phyloP scores from a whole-genome alignment of 2,797 vertebrate genomes.

The Siniperca undulata region DNA sequence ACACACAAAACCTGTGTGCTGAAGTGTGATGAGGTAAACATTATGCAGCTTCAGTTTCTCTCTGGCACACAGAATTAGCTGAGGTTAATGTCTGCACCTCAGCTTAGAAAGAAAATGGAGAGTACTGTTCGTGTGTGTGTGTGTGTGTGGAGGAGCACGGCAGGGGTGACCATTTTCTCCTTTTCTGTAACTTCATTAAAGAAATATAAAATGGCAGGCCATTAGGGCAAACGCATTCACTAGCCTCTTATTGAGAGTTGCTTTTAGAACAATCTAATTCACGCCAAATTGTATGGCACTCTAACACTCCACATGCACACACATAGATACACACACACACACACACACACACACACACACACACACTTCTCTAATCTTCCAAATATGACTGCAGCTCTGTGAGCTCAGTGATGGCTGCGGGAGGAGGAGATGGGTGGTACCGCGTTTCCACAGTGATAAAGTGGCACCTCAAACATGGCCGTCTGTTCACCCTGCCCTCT shows the following conservation, averaged over 20 bases:
- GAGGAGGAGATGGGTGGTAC: constrained; percentile 71
- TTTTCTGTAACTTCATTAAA: constrained; percentile 85
- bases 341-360: constrained; percentile 36
- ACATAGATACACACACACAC: constrained; percentile 28
- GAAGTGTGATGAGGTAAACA: constrained; percentile 44
- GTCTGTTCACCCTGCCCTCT: constrained; percentile 66
- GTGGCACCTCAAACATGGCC: constrained; percentile 68
- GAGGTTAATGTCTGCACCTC: constrained; percentile 61
- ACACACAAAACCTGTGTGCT: constrained; percentile 8
- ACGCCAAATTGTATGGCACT: constrained; percentile 69
- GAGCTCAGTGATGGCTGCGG: constrained; percentile 58
- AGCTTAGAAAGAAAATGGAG: constrained; percentile 52
- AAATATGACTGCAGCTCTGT: constrained; percentile 64
- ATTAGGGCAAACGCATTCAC: constrained; percentile 82
- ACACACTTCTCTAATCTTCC: constrained; percentile 46
- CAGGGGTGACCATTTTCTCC: constrained; percentile 72
- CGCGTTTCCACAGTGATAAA: constrained; percentile 77
- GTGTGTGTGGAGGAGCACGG: constrained; percentile 39
- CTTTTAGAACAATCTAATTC: constrained; percentile 87
- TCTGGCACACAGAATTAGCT: constrained; percentile 60
- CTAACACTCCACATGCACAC: constrained; percentile 35
- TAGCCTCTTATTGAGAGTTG: constrained; percentile 84
- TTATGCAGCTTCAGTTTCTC: constrained; percentile 61
- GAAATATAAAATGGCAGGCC: constrained; percentile 86
- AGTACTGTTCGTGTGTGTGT: constrained; percentile 27